These are phyloP conservation scores for Pycnomerus fuliginosus DNA, from an alignment of 2,888 invertebrate genomes.

Conservation along the genomic window DNA sequence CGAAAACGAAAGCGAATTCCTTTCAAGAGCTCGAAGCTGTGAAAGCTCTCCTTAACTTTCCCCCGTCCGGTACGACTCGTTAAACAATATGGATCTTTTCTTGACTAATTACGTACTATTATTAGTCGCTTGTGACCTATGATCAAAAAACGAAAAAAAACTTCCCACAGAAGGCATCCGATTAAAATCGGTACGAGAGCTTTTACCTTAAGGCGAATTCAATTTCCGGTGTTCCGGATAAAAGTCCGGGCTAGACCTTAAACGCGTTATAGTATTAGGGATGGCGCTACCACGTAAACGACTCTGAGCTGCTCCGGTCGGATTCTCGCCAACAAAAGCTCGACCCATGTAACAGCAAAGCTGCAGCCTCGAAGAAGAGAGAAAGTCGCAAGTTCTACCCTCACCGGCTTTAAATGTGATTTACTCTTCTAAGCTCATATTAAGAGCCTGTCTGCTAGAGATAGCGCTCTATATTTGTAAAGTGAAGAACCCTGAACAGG, in stretches of 20 bases:
- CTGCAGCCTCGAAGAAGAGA: slow-evolving; percentile 5
- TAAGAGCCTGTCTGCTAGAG: slow-evolving; percentile 8
- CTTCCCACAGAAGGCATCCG: no score
- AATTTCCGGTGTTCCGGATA: slow-evolving; percentile 24
- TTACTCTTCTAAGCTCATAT: slow-evolving; percentile 15
- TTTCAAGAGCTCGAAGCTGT: no score
- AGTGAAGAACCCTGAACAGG: no score
- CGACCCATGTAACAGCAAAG: slow-evolving; percentile 10
- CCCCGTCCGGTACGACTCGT: no score
- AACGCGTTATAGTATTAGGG: slow-evolving; percentile 15
- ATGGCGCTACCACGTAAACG: slow-evolving; percentile 10
- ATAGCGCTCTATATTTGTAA: slow-evolving; percentile 8
- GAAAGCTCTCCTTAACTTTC: no score
- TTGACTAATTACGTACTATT: no score
- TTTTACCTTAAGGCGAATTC: slow-evolving; percentile 27
- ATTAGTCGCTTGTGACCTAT: no score
- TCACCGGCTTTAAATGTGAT: slow-evolving; percentile 11
- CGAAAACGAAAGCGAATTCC: no score
- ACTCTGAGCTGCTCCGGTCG: slow-evolving; percentile 8
- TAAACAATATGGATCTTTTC: no score
- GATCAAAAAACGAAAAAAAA: no score
- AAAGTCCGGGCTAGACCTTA: slow-evolving; percentile 13
- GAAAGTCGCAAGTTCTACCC: slow-evolving; percentile 15
- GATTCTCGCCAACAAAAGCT: slow-evolving; percentile 15
- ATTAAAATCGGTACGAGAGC: no score